Percentiles rank a stretch among this genome's conserved stretches.
phyloP scores from a whole-genome alignment of 2,113 vertebrate species.

The Bettongia penicillata region DNA sequence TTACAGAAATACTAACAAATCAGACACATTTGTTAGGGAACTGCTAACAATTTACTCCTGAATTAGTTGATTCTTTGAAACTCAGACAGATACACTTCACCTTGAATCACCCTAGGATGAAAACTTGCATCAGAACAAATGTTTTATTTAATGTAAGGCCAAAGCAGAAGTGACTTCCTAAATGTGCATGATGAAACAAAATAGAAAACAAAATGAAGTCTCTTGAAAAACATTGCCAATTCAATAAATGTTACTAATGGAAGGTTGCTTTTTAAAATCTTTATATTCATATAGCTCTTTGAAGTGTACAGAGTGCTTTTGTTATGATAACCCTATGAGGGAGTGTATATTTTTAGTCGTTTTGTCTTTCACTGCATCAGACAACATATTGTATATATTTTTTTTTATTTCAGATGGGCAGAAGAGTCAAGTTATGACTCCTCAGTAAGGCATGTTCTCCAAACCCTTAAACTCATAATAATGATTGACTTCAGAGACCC shows the following conservation, averaged over 20 bases:
- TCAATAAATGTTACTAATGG: not conserved
- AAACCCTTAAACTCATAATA: not conserved
- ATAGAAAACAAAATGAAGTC: not conserved
- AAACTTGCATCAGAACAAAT: not conserved
- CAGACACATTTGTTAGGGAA: no score
- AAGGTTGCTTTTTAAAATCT: not conserved
- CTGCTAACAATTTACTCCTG: no score
- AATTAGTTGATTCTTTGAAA: no score
- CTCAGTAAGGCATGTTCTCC: not conserved
- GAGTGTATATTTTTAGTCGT: not conserved
- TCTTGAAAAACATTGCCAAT: not conserved
- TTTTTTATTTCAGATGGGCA: not conserved
- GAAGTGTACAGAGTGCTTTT: not conserved
- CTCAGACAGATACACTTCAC: not conserved
- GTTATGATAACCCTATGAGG: not conserved
- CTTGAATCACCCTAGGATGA: not conserved
- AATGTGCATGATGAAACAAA: not conserved
- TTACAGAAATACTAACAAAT: no score
- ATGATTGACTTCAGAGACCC: not conserved
- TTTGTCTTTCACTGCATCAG: not conserved
- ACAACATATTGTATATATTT: not conserved
- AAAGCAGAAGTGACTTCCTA: not conserved
- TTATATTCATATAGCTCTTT: not conserved
- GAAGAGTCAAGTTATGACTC: not conserved
- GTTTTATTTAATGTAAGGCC: no score